phyloP scores from a whole-genome alignment of 2,113 vertebrate genomes.

The Neodon shergylaensis region DNA sequence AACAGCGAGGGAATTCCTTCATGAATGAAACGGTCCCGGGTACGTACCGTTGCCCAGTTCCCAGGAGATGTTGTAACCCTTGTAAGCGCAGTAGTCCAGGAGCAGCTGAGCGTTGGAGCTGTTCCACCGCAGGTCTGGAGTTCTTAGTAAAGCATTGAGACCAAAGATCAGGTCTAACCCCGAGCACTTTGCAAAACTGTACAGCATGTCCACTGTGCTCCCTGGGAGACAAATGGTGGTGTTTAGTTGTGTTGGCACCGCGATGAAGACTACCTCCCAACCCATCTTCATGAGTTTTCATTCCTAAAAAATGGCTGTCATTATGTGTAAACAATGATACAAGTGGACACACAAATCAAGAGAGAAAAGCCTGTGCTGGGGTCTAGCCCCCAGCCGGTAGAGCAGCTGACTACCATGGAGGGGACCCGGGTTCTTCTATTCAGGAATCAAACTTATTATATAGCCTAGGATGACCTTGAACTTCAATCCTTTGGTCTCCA shows the following conservation, averaged over 20 bases:
- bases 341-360: not conserved
- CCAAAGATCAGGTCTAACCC: conserved; percentile 94
- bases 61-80: conserved; percentile 91
- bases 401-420: not conserved
- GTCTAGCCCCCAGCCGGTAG: not conserved
- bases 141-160: conserved; percentile 93
- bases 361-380: not conserved
- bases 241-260: not conserved
- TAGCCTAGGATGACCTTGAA: not conserved
- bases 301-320: not conserved
- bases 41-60: conserved; percentile 96
- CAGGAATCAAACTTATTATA: not conserved
- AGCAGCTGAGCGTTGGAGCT: conserved; percentile 90
- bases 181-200: conserved; percentile 91
- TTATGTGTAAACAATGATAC: not conserved
- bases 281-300: not conserved
- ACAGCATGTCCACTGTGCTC: conserved; percentile 90
- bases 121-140: conserved; percentile 88
- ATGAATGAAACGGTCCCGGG: not conserved
- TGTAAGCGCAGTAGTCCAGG: conserved; percentile 90
- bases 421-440: not conserved
- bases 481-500: not conserved
- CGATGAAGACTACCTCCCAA: not conserved
- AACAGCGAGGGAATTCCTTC: not conserved
- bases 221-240: conserved; percentile 79